Percentiles rank a stretch among this genome's conserved stretches.
phyloP scores from a whole-genome alignment of 2,888 invertebrate genomes.

The Drosophila hawaiiensis region DNA sequence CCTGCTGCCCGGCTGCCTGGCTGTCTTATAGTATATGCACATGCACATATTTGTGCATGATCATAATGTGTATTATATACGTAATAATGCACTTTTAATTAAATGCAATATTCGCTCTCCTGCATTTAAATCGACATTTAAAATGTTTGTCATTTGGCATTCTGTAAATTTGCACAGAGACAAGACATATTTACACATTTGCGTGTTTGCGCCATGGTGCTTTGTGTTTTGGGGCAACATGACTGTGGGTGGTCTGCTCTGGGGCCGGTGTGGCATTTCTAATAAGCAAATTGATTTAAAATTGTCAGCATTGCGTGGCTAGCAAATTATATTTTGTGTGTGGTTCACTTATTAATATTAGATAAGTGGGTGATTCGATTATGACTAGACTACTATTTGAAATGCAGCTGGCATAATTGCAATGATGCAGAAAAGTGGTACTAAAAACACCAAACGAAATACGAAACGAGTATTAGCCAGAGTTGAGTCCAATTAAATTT shows the following conservation, averaged over 20 bases:
- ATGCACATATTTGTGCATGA: slow-evolving; percentile 27
- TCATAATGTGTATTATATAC: slow-evolving; percentile 51
- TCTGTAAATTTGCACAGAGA: slow-evolving; percentile 64
- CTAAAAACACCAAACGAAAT: background rate
- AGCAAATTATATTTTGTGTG: slow-evolving; percentile 66
- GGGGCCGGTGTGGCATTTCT: slow-evolving; percentile 51
- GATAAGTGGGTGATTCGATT: slow-evolving; percentile 30
- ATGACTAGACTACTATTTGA: slow-evolving; percentile 9
- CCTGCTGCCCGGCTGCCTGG: slow-evolving; percentile 35
- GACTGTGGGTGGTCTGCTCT: slow-evolving; percentile 18
- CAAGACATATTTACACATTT: slow-evolving; percentile 38
- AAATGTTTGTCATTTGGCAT: slow-evolving; percentile 51
- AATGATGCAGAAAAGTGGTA: background rate
- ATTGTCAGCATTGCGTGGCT: slow-evolving; percentile 68
- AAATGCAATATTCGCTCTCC: slow-evolving; percentile 54
- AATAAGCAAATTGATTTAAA: slow-evolving; percentile 75
- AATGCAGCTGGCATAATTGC: slow-evolving; percentile 15
- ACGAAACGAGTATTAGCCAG: background rate
- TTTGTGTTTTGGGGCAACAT: slow-evolving; percentile 18
- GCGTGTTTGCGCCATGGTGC: slow-evolving; percentile 47
- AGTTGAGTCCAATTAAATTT: background rate
- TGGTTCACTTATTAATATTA: slow-evolving; percentile 50
- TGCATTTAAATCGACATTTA: slow-evolving; percentile 62
- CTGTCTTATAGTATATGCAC: slow-evolving; percentile 37
- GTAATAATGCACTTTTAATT: slow-evolving; percentile 81